Evolutionary conservation across 2,797 vertebrate species (phyloP).

Genomic region (Alcedo atthis): DNA sequence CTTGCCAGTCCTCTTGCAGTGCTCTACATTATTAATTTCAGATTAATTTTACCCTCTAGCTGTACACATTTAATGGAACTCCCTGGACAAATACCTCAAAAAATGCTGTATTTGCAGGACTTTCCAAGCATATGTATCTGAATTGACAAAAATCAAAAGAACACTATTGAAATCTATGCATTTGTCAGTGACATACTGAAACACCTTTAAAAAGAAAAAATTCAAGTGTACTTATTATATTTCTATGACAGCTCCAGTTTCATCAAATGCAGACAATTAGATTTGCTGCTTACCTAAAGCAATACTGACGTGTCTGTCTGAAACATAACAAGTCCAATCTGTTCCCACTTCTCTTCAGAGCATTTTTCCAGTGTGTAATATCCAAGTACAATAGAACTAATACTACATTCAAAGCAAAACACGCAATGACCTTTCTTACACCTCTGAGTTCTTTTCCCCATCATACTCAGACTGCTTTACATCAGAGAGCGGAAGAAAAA

Average conservation of each 20-base stretch:
- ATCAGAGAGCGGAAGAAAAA: background rate
- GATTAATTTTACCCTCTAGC: conserved; percentile 52
- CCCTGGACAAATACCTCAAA: background rate
- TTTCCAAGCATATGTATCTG: background rate
- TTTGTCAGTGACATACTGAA: conserved; percentile 5
- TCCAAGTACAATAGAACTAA: background rate
- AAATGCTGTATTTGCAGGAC: background rate
- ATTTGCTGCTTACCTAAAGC: conserved; percentile 14
- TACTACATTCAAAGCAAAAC: conserved; percentile 1
- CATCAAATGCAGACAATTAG: conserved; percentile 7
- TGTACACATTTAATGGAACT: conserved; percentile 32
- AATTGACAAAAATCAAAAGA: conserved; percentile 6
- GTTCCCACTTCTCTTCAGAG: background rate
- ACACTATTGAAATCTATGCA: background rate
- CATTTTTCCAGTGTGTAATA: background rate
- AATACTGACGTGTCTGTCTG: conserved; percentile 7
- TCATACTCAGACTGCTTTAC: background rate
- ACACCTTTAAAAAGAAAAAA: background rate
- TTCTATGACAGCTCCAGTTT: background rate
- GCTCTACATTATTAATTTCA: conserved; percentile 53
- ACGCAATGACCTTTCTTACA: background rate
- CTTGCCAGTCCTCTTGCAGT: background rate
- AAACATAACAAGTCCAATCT: background rate
- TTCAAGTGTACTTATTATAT: background rate
- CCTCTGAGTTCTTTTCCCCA: background rate